Percentiles rank a stretch among this genome's conserved stretches.
Evolutionary conservation across 2,888 invertebrate genomes (phyloP).

Genomic region (Campaea margaritaria): DNA sequence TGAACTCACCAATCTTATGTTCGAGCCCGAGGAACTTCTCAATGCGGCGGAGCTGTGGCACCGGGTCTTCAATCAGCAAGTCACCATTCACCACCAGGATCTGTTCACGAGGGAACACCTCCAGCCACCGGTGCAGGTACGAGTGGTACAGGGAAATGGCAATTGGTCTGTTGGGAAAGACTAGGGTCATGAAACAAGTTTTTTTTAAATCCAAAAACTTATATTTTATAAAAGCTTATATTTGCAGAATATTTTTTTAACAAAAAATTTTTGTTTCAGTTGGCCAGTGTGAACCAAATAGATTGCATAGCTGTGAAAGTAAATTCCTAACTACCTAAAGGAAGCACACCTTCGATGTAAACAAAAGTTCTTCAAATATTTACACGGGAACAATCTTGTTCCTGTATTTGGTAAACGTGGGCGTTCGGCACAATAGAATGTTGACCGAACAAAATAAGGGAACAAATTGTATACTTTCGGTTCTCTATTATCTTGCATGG

Average conservation of each 20-base stretch:
- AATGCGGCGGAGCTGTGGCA: constrained; percentile 93
- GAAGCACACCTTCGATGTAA: background rate
- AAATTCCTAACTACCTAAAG: no score
- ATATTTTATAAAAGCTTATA: no score
- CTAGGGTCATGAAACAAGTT: no score
- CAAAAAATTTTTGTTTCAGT: no score
- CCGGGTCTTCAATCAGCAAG: constrained; percentile 94
- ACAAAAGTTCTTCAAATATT: constrained; percentile 25
- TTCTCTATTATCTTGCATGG: constrained; percentile 1
- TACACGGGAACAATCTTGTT: constrained; percentile 18
- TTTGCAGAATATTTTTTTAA: no score
- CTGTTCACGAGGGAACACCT: constrained; percentile 95
- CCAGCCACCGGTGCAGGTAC: constrained; percentile 96
- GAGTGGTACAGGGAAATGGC: constrained; percentile 96
- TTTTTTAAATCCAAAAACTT: no score
- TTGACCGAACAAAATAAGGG: constrained; percentile 24
- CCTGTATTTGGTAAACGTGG: constrained; percentile 16
- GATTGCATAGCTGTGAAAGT: no score
- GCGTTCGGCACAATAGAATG: constrained; percentile 23
- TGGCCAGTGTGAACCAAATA: no score
- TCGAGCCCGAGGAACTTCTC: constrained; percentile 93
- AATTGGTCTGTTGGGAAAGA: constrained; percentile 88
- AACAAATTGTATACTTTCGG: constrained; percentile 10
- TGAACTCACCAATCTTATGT: constrained; percentile 78
- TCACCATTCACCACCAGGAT: constrained; percentile 98